Base-by-base conservation (phyloP, 2,113 vertebrate species). In the Phalacrocorax carbo region DNA sequence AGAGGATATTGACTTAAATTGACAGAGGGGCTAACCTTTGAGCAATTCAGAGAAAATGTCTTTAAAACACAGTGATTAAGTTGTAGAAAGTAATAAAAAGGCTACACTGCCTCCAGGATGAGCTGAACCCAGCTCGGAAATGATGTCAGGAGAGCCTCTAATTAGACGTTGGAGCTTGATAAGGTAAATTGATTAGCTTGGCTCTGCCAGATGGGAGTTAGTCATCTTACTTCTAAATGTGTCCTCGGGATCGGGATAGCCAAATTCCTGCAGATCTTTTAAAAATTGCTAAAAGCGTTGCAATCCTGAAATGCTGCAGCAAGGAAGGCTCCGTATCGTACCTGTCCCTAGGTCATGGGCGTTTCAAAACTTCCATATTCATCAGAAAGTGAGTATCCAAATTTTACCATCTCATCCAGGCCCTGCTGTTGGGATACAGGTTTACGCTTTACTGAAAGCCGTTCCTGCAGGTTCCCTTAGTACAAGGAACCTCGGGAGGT, bases 21-120 rank as follows among this genome's bases (percentile, higher is more conserved):
- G 97, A 97, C 96, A 94, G 96, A 88, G 81, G 93, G 82, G 76
- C 48, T 97, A 96, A 97, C 96, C 97, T 97, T 95, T 92, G 94
- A 96, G 93, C 92, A 97, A 95, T 75, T 93, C 85, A 72, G 91
- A 87, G 95, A 90, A 95, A 93, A 97, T 7, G 7, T 96, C 97
- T 97, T 97, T 97, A 97, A 82, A 96, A 91, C 62, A 79, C 70
- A 96, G 92, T 96, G 96, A 97, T 96, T 97, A 97, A 97, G 94
- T 91, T 95, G 91, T 95, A 88, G 94, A 94, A 95, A 94, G 94
- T 94, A 97, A 96, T 96, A 93, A 91, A 86, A 95, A 73, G 82
- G 91, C 88, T 32, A 12, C 30, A 5, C 2, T 83, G 93, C 90
- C 92, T 92, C 60, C 82, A 91, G 73, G 88, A 85, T 1, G 21